phyloP scores from a whole-genome alignment of 2,113 vertebrate species.

The Aythya baeri region DNA sequence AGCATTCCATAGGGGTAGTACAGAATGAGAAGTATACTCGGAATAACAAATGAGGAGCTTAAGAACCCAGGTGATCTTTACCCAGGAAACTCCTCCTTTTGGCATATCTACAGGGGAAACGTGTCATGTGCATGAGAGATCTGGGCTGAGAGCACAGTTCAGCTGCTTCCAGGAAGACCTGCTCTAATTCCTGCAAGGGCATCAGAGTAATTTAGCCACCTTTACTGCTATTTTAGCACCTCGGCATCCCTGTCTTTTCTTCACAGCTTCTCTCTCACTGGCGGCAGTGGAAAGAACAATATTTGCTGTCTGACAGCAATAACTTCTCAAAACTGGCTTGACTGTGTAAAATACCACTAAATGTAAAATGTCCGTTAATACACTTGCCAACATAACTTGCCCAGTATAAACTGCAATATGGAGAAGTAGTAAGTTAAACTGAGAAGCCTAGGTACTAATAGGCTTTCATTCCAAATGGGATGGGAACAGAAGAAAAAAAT shows the following conservation, averaged over 20 bases:
- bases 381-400: not conserved
- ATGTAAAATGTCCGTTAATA: not conserved
- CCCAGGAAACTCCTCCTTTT: not conserved
- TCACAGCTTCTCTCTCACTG: not conserved
- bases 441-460: not conserved
- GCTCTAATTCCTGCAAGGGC: not conserved
- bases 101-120: not conserved
- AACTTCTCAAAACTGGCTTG: not conserved
- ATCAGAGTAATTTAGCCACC: not conserved
- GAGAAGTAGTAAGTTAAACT: not conserved
- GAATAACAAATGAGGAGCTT: not conserved
- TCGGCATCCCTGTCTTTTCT: not conserved
- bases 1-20: not conserved
- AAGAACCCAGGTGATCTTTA: not conserved
- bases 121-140: accelerated
- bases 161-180: not conserved
- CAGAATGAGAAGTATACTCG: not conserved
- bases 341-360: not conserved
- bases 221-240: not conserved
- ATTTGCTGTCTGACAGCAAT: not conserved
- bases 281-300: not conserved
- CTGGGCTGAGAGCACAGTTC: not conserved
- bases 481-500: not conserved
- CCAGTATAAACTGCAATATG: not conserved
- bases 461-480: not conserved